Percentiles rank a stretch among this genome's conserved stretches.
These are phyloP conservation scores for Chascanopsetta lugubris DNA, from an alignment of 2,113 vertebrate species.

Conservation along the genomic window DNA sequence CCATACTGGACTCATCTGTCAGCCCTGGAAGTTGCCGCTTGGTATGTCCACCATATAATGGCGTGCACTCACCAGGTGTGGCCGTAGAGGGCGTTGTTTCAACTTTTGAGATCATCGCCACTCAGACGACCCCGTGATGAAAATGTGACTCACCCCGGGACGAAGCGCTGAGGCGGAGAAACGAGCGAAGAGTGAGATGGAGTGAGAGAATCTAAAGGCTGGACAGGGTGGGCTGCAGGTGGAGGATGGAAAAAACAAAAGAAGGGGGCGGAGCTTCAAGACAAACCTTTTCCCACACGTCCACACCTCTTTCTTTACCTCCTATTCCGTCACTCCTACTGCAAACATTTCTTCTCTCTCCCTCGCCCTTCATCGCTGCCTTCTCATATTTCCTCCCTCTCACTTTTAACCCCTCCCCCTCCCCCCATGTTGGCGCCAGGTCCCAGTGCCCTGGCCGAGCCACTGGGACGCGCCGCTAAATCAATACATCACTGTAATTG, in stretches of 20 bases:
- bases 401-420: conserved; percentile 21
- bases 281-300: conserved; percentile 32
- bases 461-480: conserved; percentile 62
- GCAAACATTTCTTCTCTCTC: conserved; percentile 5
- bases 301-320: conserved; percentile 8
- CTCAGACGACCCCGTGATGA: conserved; percentile 41
- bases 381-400: conserved; percentile 8
- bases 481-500: conserved; percentile 79
- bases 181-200: conserved; percentile 46
- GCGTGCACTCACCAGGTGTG: too few relatives aligned
- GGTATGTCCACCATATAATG: too few relatives aligned
- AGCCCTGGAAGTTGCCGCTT: too few relatives aligned
- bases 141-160: conserved; percentile 27
- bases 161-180: conserved; percentile 34
- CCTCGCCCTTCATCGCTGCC: background rate
- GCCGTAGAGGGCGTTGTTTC: too few relatives aligned
- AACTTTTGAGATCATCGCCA: conserved; percentile 45
- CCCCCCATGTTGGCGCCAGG: conserved; percentile 26
- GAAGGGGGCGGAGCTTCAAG: conserved; percentile 39
- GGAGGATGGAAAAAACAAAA: conserved; percentile 49
- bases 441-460: conserved; percentile 28
- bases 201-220: conserved; percentile 47
- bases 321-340: conserved; percentile 14
- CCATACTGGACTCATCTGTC: too few relatives aligned
- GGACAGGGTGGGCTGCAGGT: conserved; percentile 32